Evolutionary conservation across 2,113 vertebrate genomes (phyloP).

Genomic region (Phoenicopterus ruber): DNA sequence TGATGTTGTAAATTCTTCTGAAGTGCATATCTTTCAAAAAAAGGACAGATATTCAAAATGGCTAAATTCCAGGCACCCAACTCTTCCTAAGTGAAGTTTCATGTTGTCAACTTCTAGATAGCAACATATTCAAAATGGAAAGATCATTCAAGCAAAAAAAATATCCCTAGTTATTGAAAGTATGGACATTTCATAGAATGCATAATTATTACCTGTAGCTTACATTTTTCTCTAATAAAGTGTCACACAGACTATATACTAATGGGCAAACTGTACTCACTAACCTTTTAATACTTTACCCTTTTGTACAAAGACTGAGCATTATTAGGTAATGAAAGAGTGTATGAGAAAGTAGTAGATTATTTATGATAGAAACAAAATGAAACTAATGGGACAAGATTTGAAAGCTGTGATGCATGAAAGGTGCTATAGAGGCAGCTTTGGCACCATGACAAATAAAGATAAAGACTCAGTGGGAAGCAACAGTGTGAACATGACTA

Average conservation of each 20-base stretch:
- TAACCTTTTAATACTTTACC: constrained; percentile 75
- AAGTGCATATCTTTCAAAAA: not conserved
- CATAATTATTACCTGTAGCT: constrained; percentile 42
- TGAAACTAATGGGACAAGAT: constrained; percentile 86
- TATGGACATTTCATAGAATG: not conserved
- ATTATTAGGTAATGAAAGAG: constrained; percentile 82
- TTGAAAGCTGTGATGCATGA: constrained; percentile 85
- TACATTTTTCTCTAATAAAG: constrained; percentile 62
- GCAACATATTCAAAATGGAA: not conserved
- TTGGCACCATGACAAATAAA: constrained; percentile 81
- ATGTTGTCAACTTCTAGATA: not conserved
- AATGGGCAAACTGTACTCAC: constrained; percentile 78
- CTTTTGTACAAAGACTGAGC: constrained; percentile 70
- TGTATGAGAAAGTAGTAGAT: constrained; percentile 81
- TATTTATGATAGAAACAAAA: constrained; percentile 85
- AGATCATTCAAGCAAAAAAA: not conserved
- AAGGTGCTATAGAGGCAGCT: constrained; percentile 79
- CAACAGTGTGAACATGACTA: constrained; percentile 83
- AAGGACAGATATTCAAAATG: not conserved
- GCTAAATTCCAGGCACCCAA: not conserved
- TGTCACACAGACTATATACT: constrained; percentile 62
- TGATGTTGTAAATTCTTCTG: not conserved
- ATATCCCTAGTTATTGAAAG: not conserved
- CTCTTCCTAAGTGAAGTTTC: not conserved
- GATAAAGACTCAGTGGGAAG: constrained; percentile 87